These are phyloP conservation scores for Haemorhous mexicanus DNA, from an alignment of 2,113 vertebrate species.

Conservation along the genomic window DNA sequence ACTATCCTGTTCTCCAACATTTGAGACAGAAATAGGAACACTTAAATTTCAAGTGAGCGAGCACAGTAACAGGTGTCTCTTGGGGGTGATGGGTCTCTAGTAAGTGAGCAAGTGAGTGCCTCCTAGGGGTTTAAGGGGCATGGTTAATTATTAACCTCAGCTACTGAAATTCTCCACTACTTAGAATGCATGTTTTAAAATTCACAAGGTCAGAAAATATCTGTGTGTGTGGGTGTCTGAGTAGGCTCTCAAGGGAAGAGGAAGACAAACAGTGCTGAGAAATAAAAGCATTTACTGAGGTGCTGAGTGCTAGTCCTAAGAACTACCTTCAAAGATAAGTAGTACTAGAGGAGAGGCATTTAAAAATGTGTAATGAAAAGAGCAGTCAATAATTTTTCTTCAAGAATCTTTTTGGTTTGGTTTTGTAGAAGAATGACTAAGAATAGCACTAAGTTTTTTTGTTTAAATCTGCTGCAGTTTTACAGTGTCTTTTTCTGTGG, in stretches of 20 bases:
- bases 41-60: constrained; percentile 21
- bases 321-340: not conserved
- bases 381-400: not conserved
- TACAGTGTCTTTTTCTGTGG: not conserved
- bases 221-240: not conserved
- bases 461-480: not conserved
- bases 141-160: constrained; percentile 32
- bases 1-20: not conserved
- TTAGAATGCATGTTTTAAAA: constrained; percentile 26
- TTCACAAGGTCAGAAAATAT: constrained; percentile 35
- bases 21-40: constrained; percentile 37
- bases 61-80: constrained; percentile 7
- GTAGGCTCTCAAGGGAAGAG: not conserved
- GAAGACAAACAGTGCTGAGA: constrained; percentile 1
- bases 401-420: not conserved
- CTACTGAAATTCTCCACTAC: not conserved
- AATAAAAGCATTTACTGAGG: not conserved
- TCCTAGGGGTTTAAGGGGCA: not conserved
- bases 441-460: not conserved
- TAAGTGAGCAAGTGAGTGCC: not conserved
- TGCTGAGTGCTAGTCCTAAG: not conserved
- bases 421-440: not conserved
- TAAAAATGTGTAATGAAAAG: not conserved
- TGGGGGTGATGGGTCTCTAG: not conserved
- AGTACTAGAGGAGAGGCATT: not conserved